Conservation (phyloP, 2,797 vertebrate genomes). For the Acipenser ruthenus region DNA sequence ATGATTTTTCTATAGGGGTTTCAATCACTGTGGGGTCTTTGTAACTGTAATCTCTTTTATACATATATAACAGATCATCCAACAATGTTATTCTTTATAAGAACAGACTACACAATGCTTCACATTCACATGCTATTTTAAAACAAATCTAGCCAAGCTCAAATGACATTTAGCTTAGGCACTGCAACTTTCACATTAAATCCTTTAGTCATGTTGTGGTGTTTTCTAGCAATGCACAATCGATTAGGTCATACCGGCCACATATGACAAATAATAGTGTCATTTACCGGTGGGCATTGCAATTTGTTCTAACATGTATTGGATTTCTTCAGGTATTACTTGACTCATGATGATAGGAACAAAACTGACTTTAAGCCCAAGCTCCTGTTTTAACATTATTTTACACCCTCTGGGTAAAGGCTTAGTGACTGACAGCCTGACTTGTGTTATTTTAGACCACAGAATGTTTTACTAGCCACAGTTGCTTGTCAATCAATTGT, state of each 20-base stretch:
- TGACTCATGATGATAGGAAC: constrained; percentile 30
- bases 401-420: constrained; percentile 59
- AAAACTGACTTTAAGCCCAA: constrained; percentile 32
- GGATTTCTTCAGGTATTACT: constrained; percentile 37
- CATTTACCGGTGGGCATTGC: constrained; percentile 46
- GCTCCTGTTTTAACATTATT: constrained; percentile 48
- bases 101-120: background rate
- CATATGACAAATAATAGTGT: constrained; percentile 47
- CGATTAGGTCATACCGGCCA: constrained; percentile 52
- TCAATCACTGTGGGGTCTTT: no score
- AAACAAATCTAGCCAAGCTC: constrained; percentile 39
- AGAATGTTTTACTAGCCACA: constrained; percentile 68
- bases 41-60: no score
- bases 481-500: constrained; percentile 68
- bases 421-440: constrained; percentile 61
- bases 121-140: background rate
- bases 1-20: no score
- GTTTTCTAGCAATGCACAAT: constrained; percentile 45
- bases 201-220: constrained; percentile 38
- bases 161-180: constrained; percentile 46
- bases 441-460: constrained; percentile 58
- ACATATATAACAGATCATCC: no score
- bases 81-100: no score
- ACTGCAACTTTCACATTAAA: constrained; percentile 42
- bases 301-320: constrained; percentile 44